Conservation (phyloP, 2,113 vertebrate genomes). For the Naja naja region DNA sequence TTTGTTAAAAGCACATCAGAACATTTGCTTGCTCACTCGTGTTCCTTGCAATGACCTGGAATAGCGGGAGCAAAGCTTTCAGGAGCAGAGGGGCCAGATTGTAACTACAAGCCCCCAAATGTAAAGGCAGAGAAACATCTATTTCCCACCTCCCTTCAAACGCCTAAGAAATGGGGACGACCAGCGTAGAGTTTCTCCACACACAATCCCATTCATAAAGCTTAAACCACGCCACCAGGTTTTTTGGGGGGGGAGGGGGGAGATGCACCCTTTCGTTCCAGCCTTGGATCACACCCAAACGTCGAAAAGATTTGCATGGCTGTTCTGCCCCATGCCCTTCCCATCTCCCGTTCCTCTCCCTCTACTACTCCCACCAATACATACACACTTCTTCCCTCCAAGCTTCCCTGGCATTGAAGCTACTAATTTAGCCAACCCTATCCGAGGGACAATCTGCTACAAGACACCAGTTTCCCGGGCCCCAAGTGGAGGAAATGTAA, state of each 20-base stretch:
- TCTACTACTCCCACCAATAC: too few relatives aligned
- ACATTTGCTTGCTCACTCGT: not conserved
- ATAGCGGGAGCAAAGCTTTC: not conserved
- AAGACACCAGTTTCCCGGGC: not conserved
- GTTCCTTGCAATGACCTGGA: not conserved
- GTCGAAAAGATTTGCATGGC: not conserved
- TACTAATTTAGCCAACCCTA: not conserved
- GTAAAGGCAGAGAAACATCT: slow-evolving; percentile 7
- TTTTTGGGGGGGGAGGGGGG: slow-evolving; percentile 23
- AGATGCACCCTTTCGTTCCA: slow-evolving; percentile 36
- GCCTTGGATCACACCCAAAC: slow-evolving; percentile 26
- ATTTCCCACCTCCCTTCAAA: slow-evolving; percentile 11
- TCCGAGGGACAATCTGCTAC: not conserved
- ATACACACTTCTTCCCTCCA: slow-evolving; percentile 30
- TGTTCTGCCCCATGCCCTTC: not conserved
- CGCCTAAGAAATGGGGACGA: slow-evolving; percentile 27
- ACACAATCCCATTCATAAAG: slow-evolving; percentile 60
- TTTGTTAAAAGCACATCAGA: not conserved
- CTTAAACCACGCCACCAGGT: slow-evolving; percentile 13
- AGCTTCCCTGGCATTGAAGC: slow-evolving; percentile 47
- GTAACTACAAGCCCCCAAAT: slow-evolving; percentile 48
- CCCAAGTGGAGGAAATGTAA: not conserved
- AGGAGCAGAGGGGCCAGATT: not conserved
- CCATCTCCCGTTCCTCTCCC: not conserved
- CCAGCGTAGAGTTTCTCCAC: not conserved